Percentiles rank a stretch among this genome's conserved stretches.
These are phyloP conservation scores for Polypedilum pembai DNA, from an alignment of 1,140 invertebrate genomes.

Conservation along the genomic window DNA sequence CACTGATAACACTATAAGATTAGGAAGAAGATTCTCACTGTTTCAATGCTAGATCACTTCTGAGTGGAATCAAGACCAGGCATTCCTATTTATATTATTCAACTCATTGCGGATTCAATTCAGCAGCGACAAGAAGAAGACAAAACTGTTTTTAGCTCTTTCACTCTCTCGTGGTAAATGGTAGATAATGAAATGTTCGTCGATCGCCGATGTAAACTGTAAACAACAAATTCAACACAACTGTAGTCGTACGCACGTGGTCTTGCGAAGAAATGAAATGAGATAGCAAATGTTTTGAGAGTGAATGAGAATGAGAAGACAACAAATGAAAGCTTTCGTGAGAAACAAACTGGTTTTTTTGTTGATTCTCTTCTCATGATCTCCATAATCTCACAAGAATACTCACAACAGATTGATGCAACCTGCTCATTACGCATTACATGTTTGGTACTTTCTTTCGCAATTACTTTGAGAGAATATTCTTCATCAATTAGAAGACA, in stretches of 20 bases:
- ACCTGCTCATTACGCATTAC: background rate
- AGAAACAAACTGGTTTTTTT: too few species aligned
- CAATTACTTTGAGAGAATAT: background rate
- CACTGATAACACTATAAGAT: too few species aligned
- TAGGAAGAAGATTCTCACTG: slow-evolving; percentile 1
- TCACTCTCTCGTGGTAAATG: slow-evolving; percentile 15
- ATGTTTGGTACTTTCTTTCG: background rate
- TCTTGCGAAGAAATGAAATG: slow-evolving; percentile 4
- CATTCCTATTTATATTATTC: slow-evolving; percentile 21
- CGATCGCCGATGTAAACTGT: background rate
- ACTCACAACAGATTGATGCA: background rate
- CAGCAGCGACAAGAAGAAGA: slow-evolving; percentile 21
- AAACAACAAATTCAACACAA: slow-evolving; percentile 13
- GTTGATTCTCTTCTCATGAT: too few species aligned
- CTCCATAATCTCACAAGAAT: too few species aligned
- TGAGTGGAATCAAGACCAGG: background rate
- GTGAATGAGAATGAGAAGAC: background rate
- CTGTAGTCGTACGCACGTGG: background rate
- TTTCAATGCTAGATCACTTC: slow-evolving; percentile 9
- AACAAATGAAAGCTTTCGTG: background rate
- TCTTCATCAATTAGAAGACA: background rate
- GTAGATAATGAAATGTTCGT: background rate
- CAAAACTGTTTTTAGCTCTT: background rate
- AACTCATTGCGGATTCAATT: background rate
- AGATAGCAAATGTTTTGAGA: background rate